Base-by-base conservation (phyloP, 2,888 invertebrate genomes). In the Dermolepida albohirtum region DNA sequence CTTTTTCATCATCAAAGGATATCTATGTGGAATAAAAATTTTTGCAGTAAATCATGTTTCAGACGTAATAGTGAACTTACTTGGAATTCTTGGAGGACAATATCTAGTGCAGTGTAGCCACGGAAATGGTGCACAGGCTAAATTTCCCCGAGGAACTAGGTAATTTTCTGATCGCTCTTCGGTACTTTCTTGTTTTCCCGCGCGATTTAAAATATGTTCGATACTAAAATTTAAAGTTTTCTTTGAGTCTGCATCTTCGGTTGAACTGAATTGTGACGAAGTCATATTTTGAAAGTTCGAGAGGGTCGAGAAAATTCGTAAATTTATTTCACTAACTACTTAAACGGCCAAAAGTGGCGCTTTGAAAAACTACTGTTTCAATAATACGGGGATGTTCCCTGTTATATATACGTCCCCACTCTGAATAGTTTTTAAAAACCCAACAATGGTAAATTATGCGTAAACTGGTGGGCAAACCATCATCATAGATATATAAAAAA, bases 41-140 rank as follows among this genome's bases (percentile, higher is more conserved):
- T 22, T 22, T 22, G 4, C 4, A 22, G 1, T 22, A 22, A 22
- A 22, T 2, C 4, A 22, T 22, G 4, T 22, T 22, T 22, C 22
- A 22, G 1, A 4, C 43, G 54, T 17, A 39, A 4, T 39, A 14
- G 44, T 11, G 69, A 72, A 82, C 88, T 89, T 86, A 87, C 91
- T 86, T 76, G 89, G 89, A 54, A 92, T 79, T 76, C 89, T 89
- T 0, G 92, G 92, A 0, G 92, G 92, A 72, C 87, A 87, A 76
- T 92, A 92, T 70, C 92, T 85, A 2, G 92, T 91, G 75, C 91
- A 92, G 72, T 88, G 88, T 72, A 92, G 80, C 92, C 92, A 92
- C 59, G 86, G 85, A 62, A 64, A 29, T 68, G 75, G 77, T 7
- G 68, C 71, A 17, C 70, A 69, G 39, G 64, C 50, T 68, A 66